phyloP scores from a whole-genome alignment of 1,140 invertebrate species.

The Geopemphigus sp. region DNA sequence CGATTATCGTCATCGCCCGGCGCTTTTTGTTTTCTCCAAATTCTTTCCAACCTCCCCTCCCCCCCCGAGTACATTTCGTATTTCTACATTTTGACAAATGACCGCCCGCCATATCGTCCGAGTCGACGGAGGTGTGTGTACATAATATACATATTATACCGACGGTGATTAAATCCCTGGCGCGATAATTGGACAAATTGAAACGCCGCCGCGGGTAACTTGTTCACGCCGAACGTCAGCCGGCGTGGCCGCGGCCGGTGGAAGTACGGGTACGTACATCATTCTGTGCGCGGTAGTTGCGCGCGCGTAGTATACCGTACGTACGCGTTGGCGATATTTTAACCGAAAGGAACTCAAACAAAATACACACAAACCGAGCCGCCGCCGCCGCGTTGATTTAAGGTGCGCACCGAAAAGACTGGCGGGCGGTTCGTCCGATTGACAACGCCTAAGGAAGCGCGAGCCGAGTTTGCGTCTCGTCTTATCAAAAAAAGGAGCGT shows the following conservation, averaged over 20 bases:
- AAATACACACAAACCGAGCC: too few species aligned
- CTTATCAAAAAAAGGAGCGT: too few species aligned
- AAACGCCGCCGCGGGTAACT: slow-evolving; percentile 39
- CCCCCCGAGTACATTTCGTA: too few species aligned
- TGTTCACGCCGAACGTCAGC: slow-evolving; percentile 17
- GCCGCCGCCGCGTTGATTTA: too few species aligned
- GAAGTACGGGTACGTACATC: too few species aligned
- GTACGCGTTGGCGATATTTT: not conserved
- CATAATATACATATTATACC: not conserved
- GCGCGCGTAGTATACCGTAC: not conserved
- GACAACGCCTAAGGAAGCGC: not conserved
- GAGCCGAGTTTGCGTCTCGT: not conserved
- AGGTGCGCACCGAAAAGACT: not conserved
- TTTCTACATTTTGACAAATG: slow-evolving; percentile 30
- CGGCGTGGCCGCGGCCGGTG: not conserved
- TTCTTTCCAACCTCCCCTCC: too few species aligned
- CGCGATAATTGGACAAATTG: slow-evolving; percentile 49
- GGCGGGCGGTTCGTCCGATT: not conserved
- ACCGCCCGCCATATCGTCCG: too few species aligned
- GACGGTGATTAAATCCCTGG: slow-evolving; percentile 35
- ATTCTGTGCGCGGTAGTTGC: not conserved
- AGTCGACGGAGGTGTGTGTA: too few species aligned
- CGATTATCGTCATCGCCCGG: too few species aligned
- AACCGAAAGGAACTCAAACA: not conserved
- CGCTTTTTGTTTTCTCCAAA: not conserved